These are phyloP conservation scores for Cabera pusaria DNA, from an alignment of 2,888 invertebrate species.

Conservation along the genomic window DNA sequence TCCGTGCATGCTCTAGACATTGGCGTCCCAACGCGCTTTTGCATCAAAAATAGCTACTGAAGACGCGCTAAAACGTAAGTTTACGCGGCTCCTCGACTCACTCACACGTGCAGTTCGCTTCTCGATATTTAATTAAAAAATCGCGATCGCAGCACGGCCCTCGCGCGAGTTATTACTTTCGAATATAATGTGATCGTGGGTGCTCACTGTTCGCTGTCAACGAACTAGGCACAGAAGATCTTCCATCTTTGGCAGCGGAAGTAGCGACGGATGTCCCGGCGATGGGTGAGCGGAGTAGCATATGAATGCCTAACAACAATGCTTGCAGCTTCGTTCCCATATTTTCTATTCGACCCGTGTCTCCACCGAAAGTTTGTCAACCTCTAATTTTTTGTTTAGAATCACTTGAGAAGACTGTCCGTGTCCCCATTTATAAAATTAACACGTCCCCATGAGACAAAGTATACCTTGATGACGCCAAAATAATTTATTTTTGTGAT, in stretches of 20 bases:
- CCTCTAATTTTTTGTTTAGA: conserved; percentile 74
- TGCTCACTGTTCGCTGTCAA: conserved; percentile 72
- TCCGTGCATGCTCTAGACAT: conserved; percentile 82
- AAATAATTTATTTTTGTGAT: conserved; percentile 25
- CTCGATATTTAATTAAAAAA: conserved; percentile 29
- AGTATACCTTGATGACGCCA: conserved; percentile 26
- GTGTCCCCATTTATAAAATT: conserved; percentile 36
- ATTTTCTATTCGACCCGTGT: conserved; percentile 78
- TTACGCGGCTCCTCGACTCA: conserved; percentile 68
- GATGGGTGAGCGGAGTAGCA: conserved; percentile 76
- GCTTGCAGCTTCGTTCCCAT: conserved; percentile 67
- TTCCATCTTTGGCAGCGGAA: conserved; percentile 83
- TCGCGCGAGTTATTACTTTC: conserved; percentile 38
- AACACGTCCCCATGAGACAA: conserved; percentile 30
- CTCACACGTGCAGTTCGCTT: conserved; percentile 56
- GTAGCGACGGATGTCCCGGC: conserved; percentile 79
- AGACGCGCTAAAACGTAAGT: conserved; percentile 75
- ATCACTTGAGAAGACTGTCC: conserved; percentile 43
- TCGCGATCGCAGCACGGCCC: conserved; percentile 32
- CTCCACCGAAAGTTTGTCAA: conserved; percentile 79
- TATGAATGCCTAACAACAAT: conserved; percentile 79
- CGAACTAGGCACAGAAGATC: conserved; percentile 73
- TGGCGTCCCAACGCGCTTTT: conserved; percentile 79
- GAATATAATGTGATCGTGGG: conserved; percentile 45
- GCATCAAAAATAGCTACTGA: conserved; percentile 82